Evolutionary conservation across 2,888 invertebrate species (phyloP).

Genomic region (Rotaria sp.): DNA sequence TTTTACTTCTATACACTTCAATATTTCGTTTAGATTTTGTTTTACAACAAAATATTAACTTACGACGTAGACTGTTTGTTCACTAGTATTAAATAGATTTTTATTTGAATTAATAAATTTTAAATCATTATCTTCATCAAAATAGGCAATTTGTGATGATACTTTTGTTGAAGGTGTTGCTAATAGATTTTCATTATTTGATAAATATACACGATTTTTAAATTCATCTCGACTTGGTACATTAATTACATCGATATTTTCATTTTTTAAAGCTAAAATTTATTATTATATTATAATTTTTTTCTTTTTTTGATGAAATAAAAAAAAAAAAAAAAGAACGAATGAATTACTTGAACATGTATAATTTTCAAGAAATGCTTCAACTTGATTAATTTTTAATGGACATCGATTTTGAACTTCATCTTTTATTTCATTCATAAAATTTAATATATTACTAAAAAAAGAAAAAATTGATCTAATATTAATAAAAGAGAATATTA

Average conservation of each 20-base stretch:
- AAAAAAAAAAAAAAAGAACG: too few species aligned
- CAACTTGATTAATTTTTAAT: background rate
- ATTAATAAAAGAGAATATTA: background rate
- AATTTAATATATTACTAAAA: background rate
- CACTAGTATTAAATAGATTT: background rate
- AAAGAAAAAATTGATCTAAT: background rate
- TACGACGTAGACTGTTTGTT: constrained; percentile 16
- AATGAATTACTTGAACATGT: background rate
- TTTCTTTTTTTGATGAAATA: too few species aligned
- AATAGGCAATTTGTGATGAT: background rate
- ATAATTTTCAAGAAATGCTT: background rate
- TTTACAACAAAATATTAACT: background rate
- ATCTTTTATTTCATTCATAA: background rate
- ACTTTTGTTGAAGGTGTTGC: background rate
- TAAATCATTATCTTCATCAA: constrained; percentile 1
- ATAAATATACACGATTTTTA: background rate
- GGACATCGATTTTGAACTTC: background rate
- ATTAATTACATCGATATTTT: background rate
- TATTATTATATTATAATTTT: background rate
- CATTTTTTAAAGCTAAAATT: background rate
- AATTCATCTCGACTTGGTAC: background rate
- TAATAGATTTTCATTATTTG: background rate
- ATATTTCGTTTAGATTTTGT: too few species aligned
- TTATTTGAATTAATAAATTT: background rate
- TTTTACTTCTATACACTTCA: too few species aligned